Conservation (phyloP, 2,113 vertebrate species). For the Emydura subglobosa region DNA sequence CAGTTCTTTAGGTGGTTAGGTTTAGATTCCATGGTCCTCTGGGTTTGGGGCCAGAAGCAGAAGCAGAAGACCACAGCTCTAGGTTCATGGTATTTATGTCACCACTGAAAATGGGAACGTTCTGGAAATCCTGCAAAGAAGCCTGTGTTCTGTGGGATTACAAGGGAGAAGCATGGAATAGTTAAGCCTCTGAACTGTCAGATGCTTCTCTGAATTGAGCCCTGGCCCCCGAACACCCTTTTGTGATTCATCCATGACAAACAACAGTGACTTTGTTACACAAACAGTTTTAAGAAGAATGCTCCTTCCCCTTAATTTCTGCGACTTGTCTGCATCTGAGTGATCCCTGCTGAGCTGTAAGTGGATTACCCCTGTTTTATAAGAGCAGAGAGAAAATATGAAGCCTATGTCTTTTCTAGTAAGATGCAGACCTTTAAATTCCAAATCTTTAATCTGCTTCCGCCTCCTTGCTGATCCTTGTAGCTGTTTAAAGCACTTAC, state of each 20-base stretch:
- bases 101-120: accelerated
- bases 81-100: background rate
- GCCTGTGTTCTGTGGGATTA: background rate
- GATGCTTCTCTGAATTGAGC: background rate
- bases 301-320: background rate
- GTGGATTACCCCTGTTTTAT: background rate
- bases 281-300: background rate
- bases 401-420: background rate
- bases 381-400: background rate
- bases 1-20: background rate
- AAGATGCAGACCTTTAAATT: accelerated
- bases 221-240: background rate
- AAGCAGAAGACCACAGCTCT: background rate
- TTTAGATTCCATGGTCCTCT: background rate
- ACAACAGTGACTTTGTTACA: background rate
- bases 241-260: background rate
- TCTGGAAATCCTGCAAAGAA: background rate
- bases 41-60: background rate
- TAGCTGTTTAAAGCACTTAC: conserved; percentile 10
- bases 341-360: background rate
- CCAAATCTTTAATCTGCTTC: conserved; percentile 40
- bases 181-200: background rate
- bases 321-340: background rate
- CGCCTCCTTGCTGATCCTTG: conserved; percentile 43
- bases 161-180: background rate